Evolutionary conservation across 2,888 invertebrate species (phyloP).

Genomic region (Pseudococcus jackbeardsleyi): DNA sequence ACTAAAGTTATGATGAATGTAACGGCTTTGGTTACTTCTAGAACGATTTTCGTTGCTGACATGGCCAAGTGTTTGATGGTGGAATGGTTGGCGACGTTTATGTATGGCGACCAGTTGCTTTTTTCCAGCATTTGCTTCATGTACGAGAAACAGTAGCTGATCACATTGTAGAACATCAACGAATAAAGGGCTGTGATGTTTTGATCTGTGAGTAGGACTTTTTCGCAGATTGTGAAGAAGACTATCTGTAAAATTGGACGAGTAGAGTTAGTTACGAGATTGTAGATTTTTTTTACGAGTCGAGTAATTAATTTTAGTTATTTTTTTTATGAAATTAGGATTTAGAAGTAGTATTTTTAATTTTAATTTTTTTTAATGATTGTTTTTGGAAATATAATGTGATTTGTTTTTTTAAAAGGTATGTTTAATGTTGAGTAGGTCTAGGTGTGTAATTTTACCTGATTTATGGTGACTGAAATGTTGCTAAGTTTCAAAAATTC

Average conservation of each 20-base stretch:
- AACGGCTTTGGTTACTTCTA: constrained; percentile 86
- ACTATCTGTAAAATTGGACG: constrained; percentile 73
- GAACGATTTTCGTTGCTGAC: constrained; percentile 84
- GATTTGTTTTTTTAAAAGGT: too few species aligned
- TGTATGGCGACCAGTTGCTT: constrained; percentile 83
- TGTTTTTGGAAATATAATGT: neutral
- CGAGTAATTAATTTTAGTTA: too few species aligned
- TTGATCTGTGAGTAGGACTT: constrained; percentile 74
- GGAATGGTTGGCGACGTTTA: constrained; percentile 80
- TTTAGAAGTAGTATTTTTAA: neutral
- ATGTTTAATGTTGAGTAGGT: too few species aligned
- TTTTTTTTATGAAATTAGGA: too few species aligned
- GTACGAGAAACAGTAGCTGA: constrained; percentile 83
- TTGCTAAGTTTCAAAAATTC: constrained; percentile 80
- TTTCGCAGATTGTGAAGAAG: constrained; percentile 81
- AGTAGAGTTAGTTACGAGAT: neutral
- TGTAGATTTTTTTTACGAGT: too few species aligned
- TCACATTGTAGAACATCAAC: constrained; percentile 85
- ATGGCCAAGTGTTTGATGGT: constrained; percentile 84
- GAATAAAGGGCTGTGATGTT: constrained; percentile 81
- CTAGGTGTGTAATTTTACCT: constrained; percentile 71
- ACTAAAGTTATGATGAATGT: constrained; percentile 84
- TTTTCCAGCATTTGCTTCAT: constrained; percentile 81
- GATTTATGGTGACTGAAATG: constrained; percentile 79
- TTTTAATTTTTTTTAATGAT: neutral